Evolutionary conservation across 2,797 vertebrate genomes (phyloP).

Genomic region (Coccyzus lansbergi): DNA sequence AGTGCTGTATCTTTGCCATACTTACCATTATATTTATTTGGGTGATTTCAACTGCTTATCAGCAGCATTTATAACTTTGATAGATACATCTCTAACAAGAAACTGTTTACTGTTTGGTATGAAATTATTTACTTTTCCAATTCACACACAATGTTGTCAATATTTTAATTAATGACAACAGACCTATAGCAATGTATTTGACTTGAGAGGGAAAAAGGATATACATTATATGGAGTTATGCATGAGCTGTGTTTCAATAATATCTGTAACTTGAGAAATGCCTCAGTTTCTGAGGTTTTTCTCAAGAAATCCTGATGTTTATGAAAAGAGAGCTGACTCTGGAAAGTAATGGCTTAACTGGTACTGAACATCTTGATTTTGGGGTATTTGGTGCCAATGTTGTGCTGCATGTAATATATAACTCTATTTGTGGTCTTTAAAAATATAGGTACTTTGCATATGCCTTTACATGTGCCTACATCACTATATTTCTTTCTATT

Average conservation of each 20-base stretch:
- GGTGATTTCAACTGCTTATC: background rate
- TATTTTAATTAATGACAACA: slow-evolving; percentile 20
- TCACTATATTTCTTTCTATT: background rate
- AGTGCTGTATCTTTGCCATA: background rate
- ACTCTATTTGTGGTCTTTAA: background rate
- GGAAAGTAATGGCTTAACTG: background rate
- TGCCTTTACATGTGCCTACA: background rate
- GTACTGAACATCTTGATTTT: background rate
- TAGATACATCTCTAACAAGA: background rate
- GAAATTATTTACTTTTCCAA: slow-evolving; percentile 37
- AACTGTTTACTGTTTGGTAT: background rate
- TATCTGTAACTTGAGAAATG: background rate
- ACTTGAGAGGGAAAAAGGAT: background rate
- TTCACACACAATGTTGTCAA: background rate
- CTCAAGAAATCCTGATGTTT: background rate
- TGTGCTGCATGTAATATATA: background rate
- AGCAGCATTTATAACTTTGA: slow-evolving; percentile 11
- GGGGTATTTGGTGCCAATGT: accelerated
- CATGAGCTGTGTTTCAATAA: background rate
- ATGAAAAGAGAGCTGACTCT: background rate
- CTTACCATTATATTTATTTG: background rate
- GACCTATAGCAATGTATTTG: background rate
- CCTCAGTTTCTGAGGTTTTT: background rate
- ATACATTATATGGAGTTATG: background rate
- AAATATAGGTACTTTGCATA: background rate